A percentile compares a stretch with the other conserved stretches of the same genome.
Evolutionary conservation across 1,140 invertebrate genomes (phyloP).

Genomic region (Dolichoris vasculosae): DNA sequence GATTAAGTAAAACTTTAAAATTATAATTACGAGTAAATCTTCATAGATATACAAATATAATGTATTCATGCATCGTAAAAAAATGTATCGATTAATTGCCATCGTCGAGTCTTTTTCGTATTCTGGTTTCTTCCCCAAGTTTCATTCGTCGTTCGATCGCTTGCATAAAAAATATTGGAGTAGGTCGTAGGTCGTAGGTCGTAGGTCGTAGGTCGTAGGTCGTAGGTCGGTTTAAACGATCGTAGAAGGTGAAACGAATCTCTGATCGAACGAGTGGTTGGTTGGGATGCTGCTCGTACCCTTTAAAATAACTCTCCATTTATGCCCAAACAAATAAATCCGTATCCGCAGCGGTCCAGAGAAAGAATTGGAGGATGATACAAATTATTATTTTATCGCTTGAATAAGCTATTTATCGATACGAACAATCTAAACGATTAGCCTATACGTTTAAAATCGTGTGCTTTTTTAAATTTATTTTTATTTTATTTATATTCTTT

Average conservation of each 20-base stretch:
- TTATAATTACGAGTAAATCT: neutral
- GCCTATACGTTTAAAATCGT: neutral
- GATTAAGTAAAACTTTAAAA: conserved; percentile 23
- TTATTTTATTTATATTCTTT: neutral
- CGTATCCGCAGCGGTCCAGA: neutral
- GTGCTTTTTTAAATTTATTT: neutral
- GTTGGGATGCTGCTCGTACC: neutral
- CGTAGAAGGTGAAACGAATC: neutral
- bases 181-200: too few species aligned
- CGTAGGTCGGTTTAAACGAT: neutral
- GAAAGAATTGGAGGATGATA: neutral
- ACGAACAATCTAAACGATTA: neutral
- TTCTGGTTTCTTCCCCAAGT: neutral
- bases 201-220: too few species aligned
- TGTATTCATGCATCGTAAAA: neutral
- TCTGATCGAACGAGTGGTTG: neutral
- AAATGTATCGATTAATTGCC: neutral
- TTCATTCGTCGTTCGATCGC: neutral
- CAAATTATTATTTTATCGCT: neutral
- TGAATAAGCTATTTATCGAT: neutral
- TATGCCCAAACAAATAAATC: neutral
- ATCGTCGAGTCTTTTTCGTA: neutral
- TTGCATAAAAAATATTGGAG: neutral
- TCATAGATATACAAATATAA: neutral
- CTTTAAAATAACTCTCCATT: neutral